Base-by-base conservation (phyloP, 2,888 invertebrate species). In the Nesidiocoris tenuis region DNA sequence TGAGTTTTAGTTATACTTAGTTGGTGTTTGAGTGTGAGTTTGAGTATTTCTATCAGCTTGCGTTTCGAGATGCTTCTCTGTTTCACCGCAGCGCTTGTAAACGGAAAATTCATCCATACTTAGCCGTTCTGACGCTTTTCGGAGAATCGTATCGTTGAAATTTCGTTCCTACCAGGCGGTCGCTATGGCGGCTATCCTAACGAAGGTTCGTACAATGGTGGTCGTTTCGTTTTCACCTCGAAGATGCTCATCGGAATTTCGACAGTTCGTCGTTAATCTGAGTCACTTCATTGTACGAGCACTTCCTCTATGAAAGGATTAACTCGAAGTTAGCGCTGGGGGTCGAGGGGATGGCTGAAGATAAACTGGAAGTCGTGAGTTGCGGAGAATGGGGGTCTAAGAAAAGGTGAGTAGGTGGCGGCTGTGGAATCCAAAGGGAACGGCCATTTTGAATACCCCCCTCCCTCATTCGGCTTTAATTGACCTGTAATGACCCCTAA, bases 401-500 rank as follows among this genome's bases (percentile, higher is more conserved):
- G 39, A 39, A 39, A 39, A 39, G 39, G 39, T 39, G 12, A 39
- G 39, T 39, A 12, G 39, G 39, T 39, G 39, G 39, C 12, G 39
- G 39, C 39, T 39, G 12, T 39, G 39, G 39, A 39, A 39, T 39
- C 39, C 5, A 39, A 39, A 39, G 57, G 59, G 71, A 67, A 56
- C 74, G 78, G 74, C 78, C 76, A 76, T 78, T 78, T 78, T 76
- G 76, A 78, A 76, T 23, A 54, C 59, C 67, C 67, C 67, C 64
- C 59, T 18, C 12, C 39, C 39, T 2, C 59, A 7, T 19, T 24
- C 66, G 76, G 76, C 72, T 78, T 78, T 78, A 78, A 78, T 78
- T 78, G 78, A 78, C 76, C 78, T 76, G 76, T 78, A 78, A 78
- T 78, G 78, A 78, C 78, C 78, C 76, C 78, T 78, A 78, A 78